These are phyloP conservation scores for Polyploca ridens DNA, from an alignment of 2,888 invertebrate genomes.

Conservation along the genomic window DNA sequence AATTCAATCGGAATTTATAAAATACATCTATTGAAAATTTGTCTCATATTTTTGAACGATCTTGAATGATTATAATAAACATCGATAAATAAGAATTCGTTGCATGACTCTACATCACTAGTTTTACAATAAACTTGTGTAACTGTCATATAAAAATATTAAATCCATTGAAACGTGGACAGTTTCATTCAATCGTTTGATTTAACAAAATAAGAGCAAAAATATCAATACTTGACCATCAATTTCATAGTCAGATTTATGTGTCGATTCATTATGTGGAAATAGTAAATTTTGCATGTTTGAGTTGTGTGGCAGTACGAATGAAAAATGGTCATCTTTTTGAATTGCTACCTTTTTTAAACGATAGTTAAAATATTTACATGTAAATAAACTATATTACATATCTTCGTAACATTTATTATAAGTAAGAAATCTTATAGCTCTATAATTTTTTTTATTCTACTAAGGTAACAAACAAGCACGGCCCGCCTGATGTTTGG, in stretches of 20 bases:
- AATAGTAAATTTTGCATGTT: neutral
- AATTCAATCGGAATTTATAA: neutral
- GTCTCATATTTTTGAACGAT: conserved; percentile 11
- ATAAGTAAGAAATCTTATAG: no score
- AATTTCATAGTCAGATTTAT: conserved; percentile 7
- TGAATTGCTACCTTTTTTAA: neutral
- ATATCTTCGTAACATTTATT: no score
- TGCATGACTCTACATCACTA: conserved; percentile 31
- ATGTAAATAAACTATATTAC: neutral
- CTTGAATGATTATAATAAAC: neutral
- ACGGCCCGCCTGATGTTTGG: no score
- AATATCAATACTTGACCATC: neutral
- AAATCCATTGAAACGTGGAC: conserved; percentile 46
- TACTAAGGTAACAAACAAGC: no score
- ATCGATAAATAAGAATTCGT: conserved; percentile 19
- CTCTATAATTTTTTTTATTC: no score
- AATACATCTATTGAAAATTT: conserved; percentile 17
- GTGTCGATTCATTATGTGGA: conserved; percentile 1
- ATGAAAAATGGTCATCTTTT: neutral
- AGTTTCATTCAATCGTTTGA: conserved; percentile 46
- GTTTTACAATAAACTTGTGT: conserved; percentile 34
- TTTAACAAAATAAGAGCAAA: neutral
- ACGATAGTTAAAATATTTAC: neutral
- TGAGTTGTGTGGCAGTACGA: neutral
- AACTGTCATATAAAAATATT: conserved; percentile 54